Evolutionary conservation across 1,140 invertebrate species (phyloP), one percentile per base, ranked within the genome.

Genomic region (Oryzaephilus surinamensis): DNA sequence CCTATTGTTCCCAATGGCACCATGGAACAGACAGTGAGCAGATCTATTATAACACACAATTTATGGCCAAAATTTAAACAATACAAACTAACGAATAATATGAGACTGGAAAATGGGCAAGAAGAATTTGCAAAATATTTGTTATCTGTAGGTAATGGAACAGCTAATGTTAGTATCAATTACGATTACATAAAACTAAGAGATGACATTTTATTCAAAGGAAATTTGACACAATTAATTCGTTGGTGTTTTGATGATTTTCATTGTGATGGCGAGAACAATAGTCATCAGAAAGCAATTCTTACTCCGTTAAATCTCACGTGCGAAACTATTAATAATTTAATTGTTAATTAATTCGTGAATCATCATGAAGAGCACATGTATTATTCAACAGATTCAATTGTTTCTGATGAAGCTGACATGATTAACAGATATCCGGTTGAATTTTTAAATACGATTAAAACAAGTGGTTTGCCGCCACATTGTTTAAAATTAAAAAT

Each of bases 401-500:
- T n/a, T n/a, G n/a, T n/a, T n/a, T n/a, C n/a, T 24, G 32, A 26
- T 26, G 24, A 45, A 45, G 37, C 41, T 41, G 46, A 41, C 8
- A 16, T n/a, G 14, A 30, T n/a, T 13, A 48, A 41, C 37, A 34
- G n/a, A n/a, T n/a, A n/a, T 28, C 43, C 41, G 28, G 28, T 36
- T 6, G 42, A 52, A 33, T 52, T 41, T 39, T 28, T 54, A 17
- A 54, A 52, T 37, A 23, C 32, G 4, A 17, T 50, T 11, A 40
- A 46, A n/a, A 43, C 39, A n/a, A 6, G 45, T 20, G 20, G 13
- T 19, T 32, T 50, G n/a, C 48, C 50, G 7, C 43, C 43, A 20
- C 41, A 51, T 36, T 35, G 50, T 37, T 37, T 55, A 26, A 24
- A 36, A 28, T 26, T 56, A 23, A 48, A 43, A 43, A 36, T 32